These are phyloP conservation scores for Aythya baeri DNA, from an alignment of 2,113 vertebrate genomes.

Conservation along the genomic window DNA sequence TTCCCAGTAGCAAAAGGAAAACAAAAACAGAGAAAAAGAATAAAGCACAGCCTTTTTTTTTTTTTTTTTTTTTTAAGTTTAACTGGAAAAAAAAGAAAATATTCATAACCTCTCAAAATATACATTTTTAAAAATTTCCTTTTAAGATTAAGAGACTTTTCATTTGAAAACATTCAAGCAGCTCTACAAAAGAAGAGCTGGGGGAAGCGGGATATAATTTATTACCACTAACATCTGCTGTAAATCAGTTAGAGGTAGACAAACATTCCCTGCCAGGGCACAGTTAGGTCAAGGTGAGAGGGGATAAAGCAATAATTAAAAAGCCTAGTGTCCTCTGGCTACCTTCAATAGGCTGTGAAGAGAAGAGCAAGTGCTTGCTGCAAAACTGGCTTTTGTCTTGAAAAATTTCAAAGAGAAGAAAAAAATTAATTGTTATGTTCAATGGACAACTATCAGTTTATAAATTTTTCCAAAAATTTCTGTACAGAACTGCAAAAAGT, in stretches of 20 bases:
- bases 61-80: not conserved
- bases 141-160: conserved; percentile 49
- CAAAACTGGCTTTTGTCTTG: not conserved
- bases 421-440: not conserved
- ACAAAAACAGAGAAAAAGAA: not conserved
- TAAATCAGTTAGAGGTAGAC: conserved; percentile 65
- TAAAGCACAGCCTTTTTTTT: not conserved
- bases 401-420: accelerated
- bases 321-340: not conserved
- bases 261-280: conserved; percentile 61
- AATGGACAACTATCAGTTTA: not conserved
- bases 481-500: not conserved
- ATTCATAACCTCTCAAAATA: not conserved
- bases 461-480: not conserved
- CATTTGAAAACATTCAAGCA: conserved; percentile 51
- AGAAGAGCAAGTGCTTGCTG: not conserved
- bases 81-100: not conserved
- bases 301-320: conserved; percentile 62
- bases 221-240: conserved; percentile 66
- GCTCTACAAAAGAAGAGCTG: not conserved
- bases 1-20: not conserved
- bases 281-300: conserved; percentile 63
- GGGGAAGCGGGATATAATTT: conserved; percentile 60
- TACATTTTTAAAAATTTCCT: not conserved
- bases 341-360: not conserved